Evolutionary conservation across 2,113 vertebrate species (phyloP).

Genomic region (Pelusios castaneus): DNA sequence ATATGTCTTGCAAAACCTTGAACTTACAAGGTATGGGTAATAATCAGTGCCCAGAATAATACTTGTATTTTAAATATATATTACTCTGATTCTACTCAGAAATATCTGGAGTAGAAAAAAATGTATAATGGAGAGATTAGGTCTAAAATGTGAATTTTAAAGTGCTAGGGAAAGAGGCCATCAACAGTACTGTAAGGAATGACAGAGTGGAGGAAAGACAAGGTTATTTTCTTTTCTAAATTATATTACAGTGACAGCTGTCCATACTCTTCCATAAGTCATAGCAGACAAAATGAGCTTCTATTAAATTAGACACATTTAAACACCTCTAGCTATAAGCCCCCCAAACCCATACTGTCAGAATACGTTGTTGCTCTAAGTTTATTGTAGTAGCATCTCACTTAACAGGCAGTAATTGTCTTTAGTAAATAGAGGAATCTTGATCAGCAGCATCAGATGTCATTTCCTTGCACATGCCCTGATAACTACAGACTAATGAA

Average conservation of each 20-base stretch:
- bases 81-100: background rate
- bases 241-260: background rate
- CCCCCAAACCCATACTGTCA: background rate
- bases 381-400: background rate
- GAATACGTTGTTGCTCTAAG: background rate
- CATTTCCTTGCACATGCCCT: background rate
- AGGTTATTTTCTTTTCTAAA: background rate
- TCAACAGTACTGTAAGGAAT: rapidly evolving
- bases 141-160: background rate
- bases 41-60: background rate
- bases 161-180: background rate
- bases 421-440: slow-evolving; percentile 54
- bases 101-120: background rate
- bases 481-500: slow-evolving; percentile 4
- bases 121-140: background rate
- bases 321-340: background rate
- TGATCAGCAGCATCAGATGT: slow-evolving; percentile 19
- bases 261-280: background rate
- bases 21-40: background rate
- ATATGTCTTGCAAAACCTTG: background rate
- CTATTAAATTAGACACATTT: background rate
- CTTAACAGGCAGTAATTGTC: slow-evolving; percentile 22
- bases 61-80: background rate
- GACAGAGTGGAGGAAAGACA: too few relatives aligned
- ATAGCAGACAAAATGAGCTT: background rate